Base-by-base conservation (phyloP, 1,140 invertebrate species). In the Caenorhabditis inopinata region DNA sequence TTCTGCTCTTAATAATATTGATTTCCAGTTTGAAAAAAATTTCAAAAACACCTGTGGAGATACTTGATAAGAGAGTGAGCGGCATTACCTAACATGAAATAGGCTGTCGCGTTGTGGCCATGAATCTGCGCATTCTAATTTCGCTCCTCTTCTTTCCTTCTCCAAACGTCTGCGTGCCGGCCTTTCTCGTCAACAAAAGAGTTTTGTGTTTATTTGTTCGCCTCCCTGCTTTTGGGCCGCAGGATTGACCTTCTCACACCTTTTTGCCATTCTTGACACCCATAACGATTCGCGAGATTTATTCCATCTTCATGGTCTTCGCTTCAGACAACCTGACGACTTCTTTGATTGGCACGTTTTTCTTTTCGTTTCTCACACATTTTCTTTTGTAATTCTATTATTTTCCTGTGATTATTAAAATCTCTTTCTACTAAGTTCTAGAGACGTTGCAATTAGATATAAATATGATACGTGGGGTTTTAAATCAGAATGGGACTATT, bases 241-340 rank as follows among this genome's bases (percentile, higher is more conserved):
- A 18, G 23, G 58, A 68, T 68, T 68, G 58, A 68, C 58, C 58
- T 68, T 68, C 58, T 68, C 58, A 68, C 58, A 68, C 58, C 58
- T 68, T 68, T 68, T 68, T 68, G 58, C 32, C 58, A 68, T 68
- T 68, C 58, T 68, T 68, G 58, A 68, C 58, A 68, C 58, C 32
- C 25, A 7, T 16, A 25, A 58, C 38, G 14, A 42, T 42, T 68
- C 58, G 58, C 32, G 58, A 68, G 32, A 32, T 32, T 9, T 58
- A 16, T 21, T 32, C 23, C n/a, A 29, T 68, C 38, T 68, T 68
- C 58, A 68, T 38, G 58, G 58, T 68, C 58, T 68, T 68, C 58
- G 32, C 58, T 68, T 68, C 32, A 68, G 58, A 68, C 58, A 68
- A 68, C 58, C 38, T 68, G 58, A 68, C 58, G 58, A 68, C 32